Conservation (phyloP, 1,140 invertebrate species). For the Gonatopus flavifemur region DNA sequence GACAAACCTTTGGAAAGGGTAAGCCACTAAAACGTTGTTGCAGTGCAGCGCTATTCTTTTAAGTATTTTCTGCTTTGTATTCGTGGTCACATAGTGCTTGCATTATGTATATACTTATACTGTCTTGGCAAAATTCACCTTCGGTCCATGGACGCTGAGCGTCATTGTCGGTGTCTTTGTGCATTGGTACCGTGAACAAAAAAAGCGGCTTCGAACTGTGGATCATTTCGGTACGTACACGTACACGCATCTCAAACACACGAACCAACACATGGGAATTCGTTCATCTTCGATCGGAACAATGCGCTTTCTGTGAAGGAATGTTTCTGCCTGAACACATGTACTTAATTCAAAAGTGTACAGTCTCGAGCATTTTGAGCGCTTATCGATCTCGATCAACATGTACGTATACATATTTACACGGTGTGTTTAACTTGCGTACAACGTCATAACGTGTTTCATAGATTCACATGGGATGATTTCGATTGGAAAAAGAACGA, state of each 20-base stretch:
- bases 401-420: too few relatives aligned
- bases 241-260: too few relatives aligned
- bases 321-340: neutral
- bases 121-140: slow-evolving; percentile 29
- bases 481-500: too few relatives aligned
- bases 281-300: slow-evolving; percentile 14
- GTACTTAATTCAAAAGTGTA: too few relatives aligned
- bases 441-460: too few relatives aligned
- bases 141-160: slow-evolving; percentile 5
- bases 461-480: too few relatives aligned
- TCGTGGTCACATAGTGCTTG: slow-evolving; percentile 19
- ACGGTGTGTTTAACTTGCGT: too few relatives aligned
- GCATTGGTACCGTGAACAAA: neutral
- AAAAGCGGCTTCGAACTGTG: too few relatives aligned
- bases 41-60: neutral
- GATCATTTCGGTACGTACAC: slow-evolving; percentile 16
- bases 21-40: neutral
- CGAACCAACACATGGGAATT: too few relatives aligned
- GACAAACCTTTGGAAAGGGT: neutral
- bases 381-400: slow-evolving; percentile 27
- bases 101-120: slow-evolving; percentile 22
- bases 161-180: slow-evolving; percentile 30
- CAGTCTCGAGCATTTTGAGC: slow-evolving; percentile 1
- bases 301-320: slow-evolving; percentile 20
- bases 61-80: too few relatives aligned